Conservation (phyloP, 1,140 invertebrate genomes). For the Oncopodura yosiiana region DNA sequence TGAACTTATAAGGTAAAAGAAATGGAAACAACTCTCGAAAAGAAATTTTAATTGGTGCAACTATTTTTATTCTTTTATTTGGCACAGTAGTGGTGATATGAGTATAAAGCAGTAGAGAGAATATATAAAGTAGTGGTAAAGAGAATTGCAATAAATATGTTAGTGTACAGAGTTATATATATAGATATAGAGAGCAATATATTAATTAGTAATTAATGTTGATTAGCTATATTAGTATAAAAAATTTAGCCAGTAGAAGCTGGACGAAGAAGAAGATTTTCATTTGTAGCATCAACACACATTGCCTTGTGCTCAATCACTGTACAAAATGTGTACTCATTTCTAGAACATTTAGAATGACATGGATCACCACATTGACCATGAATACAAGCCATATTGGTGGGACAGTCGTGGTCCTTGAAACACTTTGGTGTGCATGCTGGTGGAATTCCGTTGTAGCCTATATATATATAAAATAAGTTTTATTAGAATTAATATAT, state of each 20-base stretch:
- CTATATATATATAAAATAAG: not conserved
- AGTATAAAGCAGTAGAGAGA: too few relatives aligned
- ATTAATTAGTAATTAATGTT: not conserved
- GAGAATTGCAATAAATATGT: too few relatives aligned
- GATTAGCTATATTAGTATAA: not conserved
- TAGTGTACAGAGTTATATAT: too few relatives aligned
- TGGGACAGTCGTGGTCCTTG: slow-evolving; percentile 33
- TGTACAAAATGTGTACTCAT: slow-evolving; percentile 35
- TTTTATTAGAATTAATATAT: not conserved
- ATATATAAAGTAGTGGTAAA: too few relatives aligned
- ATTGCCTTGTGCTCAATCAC: slow-evolving; percentile 34
- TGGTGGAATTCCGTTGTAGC: slow-evolving; percentile 34
- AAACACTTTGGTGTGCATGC: slow-evolving; percentile 35
- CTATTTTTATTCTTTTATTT: too few relatives aligned
- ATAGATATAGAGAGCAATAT: too few relatives aligned
- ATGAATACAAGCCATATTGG: slow-evolving; percentile 32
- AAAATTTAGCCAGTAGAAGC: slow-evolving; percentile 6
- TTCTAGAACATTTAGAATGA: slow-evolving; percentile 33
- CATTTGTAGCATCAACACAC: slow-evolving; percentile 35
- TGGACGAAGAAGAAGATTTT: slow-evolving; percentile 26
- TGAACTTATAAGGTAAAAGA: too few relatives aligned
- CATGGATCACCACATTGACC: slow-evolving; percentile 33
- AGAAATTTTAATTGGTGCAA: too few relatives aligned
- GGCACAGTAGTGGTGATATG: too few relatives aligned
- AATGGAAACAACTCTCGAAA: too few relatives aligned